A percentile compares a stretch with the other conserved stretches of the same genome.
phyloP scores from a whole-genome alignment of 2,113 vertebrate species.

The Heliornis fulica region DNA sequence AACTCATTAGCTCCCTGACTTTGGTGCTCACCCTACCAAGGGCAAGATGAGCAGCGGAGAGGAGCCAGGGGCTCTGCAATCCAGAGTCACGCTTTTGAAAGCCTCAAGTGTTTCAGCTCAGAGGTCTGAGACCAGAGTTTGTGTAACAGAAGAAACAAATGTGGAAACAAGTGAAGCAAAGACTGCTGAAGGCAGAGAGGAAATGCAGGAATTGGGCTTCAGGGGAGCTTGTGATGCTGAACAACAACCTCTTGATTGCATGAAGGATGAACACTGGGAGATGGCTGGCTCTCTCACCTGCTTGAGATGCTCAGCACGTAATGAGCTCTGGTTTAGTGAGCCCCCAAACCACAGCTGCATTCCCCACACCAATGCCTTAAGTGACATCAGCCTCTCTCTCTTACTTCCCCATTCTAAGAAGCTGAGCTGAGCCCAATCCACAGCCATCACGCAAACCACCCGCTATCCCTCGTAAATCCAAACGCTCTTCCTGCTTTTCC shows the following conservation, averaged over 20 bases:
- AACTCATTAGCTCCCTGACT: not conserved
- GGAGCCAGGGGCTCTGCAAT: not conserved
- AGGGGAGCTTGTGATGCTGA: not conserved
- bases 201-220: not conserved
- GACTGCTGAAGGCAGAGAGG: not conserved
- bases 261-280: not conserved
- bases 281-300: not conserved
- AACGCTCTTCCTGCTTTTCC: not conserved
- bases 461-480: not conserved
- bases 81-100: not conserved
- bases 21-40: not conserved
- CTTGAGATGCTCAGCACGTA: not conserved
- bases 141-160: slow-evolving; percentile 7
- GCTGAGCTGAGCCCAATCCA: not conserved
- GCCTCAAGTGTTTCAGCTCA: not conserved
- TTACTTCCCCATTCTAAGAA: not conserved
- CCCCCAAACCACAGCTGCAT: not conserved
- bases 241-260: not conserved
- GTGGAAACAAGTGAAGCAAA: slow-evolving; percentile 26
- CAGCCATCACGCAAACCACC: fast-evolving
- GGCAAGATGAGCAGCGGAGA: not conserved
- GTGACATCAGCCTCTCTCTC: not conserved
- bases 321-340: not conserved
- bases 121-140: not conserved
- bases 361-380: not conserved